These are phyloP conservation scores for Digitonthophagus gazella DNA, from an alignment of 2,888 invertebrate species.

Conservation along the genomic window DNA sequence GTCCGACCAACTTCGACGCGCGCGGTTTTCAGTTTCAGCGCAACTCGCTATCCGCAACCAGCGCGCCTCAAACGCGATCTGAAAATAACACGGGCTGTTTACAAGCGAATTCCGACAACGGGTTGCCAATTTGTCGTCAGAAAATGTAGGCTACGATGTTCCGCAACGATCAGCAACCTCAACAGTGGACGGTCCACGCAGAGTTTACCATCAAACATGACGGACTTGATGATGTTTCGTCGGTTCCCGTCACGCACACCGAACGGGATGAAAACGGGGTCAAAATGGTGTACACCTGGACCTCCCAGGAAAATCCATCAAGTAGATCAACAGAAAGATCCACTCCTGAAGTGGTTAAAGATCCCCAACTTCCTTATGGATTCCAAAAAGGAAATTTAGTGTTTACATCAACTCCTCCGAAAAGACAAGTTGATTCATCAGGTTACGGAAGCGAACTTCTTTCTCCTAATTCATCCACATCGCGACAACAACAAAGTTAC, in stretches of 20 bases:
- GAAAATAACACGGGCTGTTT: background rate
- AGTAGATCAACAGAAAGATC: conserved; percentile 25
- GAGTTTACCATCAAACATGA: conserved; percentile 63
- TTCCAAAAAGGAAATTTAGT: conserved; percentile 56
- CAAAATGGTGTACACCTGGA: conserved; percentile 56
- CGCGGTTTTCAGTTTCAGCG: conserved; percentile 12
- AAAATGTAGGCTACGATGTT: conserved; percentile 29
- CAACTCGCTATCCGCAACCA: background rate
- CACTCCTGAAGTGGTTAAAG: conserved; percentile 22
- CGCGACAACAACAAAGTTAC: conserved; percentile 47
- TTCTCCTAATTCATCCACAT: conserved; percentile 47
- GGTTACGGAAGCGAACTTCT: conserved; percentile 59
- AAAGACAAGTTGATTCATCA: conserved; percentile 31
- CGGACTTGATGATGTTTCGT: conserved; percentile 46
- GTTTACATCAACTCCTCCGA: conserved; percentile 55
- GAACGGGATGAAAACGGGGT: conserved; percentile 54
- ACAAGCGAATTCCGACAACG: background rate
- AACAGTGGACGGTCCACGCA: conserved; percentile 69
- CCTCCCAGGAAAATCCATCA: conserved; percentile 41
- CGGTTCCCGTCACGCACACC: conserved; percentile 45
- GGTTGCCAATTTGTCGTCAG: conserved; percentile 14
- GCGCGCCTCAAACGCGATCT: background rate
- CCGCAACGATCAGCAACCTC: conserved; percentile 42
- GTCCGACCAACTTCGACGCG: conserved; percentile 6
- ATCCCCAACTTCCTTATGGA: conserved; percentile 42